These are phyloP conservation scores for Pangasius mekongensis DNA, from an alignment of 2,797 vertebrate species.

Conservation along the genomic window DNA sequence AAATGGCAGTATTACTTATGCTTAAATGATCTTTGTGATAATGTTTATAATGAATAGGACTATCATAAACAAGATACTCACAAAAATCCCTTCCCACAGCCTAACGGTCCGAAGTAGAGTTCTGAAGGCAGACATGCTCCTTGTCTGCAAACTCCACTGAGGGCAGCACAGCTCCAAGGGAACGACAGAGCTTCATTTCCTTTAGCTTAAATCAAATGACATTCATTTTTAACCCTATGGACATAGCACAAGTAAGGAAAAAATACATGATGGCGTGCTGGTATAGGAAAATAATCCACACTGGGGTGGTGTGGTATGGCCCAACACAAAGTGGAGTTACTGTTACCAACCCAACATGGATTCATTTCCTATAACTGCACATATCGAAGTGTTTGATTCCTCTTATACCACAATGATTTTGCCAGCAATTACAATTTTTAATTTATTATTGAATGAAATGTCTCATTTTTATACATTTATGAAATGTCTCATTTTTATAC, in stretches of 20 bases:
- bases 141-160: constrained; percentile 76
- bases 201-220: constrained; percentile 62
- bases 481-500: not conserved
- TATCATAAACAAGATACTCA: constrained; percentile 62
- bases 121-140: constrained; percentile 75
- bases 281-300: not conserved
- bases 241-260: not conserved
- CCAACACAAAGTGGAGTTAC: not conserved
- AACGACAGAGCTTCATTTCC: constrained; percentile 73
- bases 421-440: not conserved
- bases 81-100: constrained; percentile 77
- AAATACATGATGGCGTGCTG: not conserved
- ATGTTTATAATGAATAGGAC: not conserved
- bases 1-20: not conserved
- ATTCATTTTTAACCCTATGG: not conserved
- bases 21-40: not conserved
- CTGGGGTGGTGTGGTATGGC: not conserved
- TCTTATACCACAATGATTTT: not conserved
- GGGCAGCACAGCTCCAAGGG: constrained; percentile 74
- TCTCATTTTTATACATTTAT: not conserved
- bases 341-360: not conserved
- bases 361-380: not conserved
- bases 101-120: constrained; percentile 79
- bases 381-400: not conserved
- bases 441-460: not conserved